Conservation (phyloP, 1,140 invertebrate genomes). For the Drosophila ananassae region DNA sequence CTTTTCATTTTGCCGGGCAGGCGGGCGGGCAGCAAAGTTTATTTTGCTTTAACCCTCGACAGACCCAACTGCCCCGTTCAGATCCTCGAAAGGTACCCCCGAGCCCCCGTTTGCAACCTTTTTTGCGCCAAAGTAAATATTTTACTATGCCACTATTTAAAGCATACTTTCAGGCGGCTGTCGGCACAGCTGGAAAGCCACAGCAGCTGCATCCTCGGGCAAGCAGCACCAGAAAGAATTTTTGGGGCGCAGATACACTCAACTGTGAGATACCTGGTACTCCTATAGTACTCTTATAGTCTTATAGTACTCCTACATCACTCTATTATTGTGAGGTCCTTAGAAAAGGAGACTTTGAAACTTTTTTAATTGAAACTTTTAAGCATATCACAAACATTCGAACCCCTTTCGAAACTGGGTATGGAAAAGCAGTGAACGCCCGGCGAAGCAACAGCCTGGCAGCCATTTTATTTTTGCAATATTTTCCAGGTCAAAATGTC, state of each 20-base stretch:
- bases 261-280: not conserved
- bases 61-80: not conserved
- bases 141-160: slow-evolving; percentile 79
- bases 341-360: too few relatives aligned
- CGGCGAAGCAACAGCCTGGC: slow-evolving; percentile 64
- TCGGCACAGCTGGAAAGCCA: slow-evolving; percentile 65
- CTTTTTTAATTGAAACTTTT: too few relatives aligned
- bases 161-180: slow-evolving; percentile 67
- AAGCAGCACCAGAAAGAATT: slow-evolving; percentile 6
- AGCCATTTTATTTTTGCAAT: slow-evolving; percentile 78
- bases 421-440: slow-evolving; percentile 1
- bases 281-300: too few relatives aligned
- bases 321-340: too few relatives aligned
- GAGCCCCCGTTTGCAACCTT: slow-evolving; percentile 23
- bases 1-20: slow-evolving; percentile 44
- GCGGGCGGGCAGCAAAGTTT: slow-evolving; percentile 38
- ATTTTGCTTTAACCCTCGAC: slow-evolving; percentile 21
- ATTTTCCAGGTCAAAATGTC: slow-evolving; percentile 80
- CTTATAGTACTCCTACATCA: too few relatives aligned
- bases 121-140: slow-evolving; percentile 76
- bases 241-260: not conserved
- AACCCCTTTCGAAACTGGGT: not conserved
- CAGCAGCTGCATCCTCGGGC: slow-evolving; percentile 41
- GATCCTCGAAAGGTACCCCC: not conserved
- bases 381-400: not conserved